Conservation (phyloP, 2,113 vertebrate species). For the Bufo bufo region DNA sequence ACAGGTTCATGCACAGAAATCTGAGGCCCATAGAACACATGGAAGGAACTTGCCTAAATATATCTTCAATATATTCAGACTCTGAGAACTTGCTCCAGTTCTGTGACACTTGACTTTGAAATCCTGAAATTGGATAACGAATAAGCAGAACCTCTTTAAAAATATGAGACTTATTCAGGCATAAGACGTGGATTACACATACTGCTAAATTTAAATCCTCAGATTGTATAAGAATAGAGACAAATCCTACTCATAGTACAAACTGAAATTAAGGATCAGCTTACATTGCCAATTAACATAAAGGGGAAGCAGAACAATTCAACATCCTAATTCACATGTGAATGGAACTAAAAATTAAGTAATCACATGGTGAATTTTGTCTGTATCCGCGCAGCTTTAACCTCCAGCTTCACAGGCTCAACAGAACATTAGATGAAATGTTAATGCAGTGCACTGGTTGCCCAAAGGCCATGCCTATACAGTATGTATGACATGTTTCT, state of each 20-base stretch:
- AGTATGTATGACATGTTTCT: not conserved
- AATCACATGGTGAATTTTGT: conserved; percentile 44
- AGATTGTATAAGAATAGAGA: conserved; percentile 27
- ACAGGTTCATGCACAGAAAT: too few relatives aligned
- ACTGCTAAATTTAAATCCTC: conserved; percentile 48
- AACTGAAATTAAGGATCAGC: conserved; percentile 49
- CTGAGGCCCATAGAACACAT: too few relatives aligned
- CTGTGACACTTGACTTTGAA: not conserved
- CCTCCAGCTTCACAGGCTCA: conserved; percentile 12
- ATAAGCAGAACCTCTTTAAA: not conserved
- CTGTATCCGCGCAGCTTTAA: not conserved
- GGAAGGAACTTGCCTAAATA: not conserved
- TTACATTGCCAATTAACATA: conserved; percentile 50
- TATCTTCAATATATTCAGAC: not conserved
- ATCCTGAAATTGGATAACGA: conserved; percentile 19
- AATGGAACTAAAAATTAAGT: conserved; percentile 49
- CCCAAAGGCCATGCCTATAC: not conserved
- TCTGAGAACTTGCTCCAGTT: not conserved
- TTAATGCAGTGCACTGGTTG: not conserved
- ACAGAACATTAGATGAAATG: not conserved
- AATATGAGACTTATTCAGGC: conserved; percentile 23
- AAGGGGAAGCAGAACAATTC: conserved; percentile 38
- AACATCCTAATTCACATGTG: conserved; percentile 46
- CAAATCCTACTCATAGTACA: conserved; percentile 42
- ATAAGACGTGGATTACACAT: conserved; percentile 48